These are phyloP conservation scores for Andrena haemorrhoa DNA, from an alignment of 2,888 invertebrate species.

Conservation along the genomic window DNA sequence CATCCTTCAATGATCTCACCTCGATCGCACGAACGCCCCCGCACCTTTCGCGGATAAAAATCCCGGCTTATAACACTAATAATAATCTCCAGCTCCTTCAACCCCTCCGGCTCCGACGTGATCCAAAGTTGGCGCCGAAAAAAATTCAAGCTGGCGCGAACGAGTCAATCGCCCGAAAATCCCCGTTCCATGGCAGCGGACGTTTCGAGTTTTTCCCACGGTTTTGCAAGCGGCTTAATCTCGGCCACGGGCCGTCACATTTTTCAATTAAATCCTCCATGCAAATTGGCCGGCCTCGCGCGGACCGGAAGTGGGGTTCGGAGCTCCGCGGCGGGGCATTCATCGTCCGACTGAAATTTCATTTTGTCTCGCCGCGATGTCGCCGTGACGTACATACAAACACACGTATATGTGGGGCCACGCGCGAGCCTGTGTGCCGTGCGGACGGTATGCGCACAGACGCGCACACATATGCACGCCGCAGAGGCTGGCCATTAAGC, in stretches of 20 bases:
- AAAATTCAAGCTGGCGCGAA: conserved; percentile 3
- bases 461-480: background rate
- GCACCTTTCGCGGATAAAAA: too few species aligned
- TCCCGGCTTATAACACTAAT: too few species aligned
- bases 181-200: conserved; percentile 16
- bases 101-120: too few species aligned
- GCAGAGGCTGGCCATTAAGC: conserved; percentile 51
- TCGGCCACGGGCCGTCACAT: conserved; percentile 64
- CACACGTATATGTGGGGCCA: conserved; percentile 7
- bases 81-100: too few species aligned
- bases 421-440: background rate
- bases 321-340: conserved; percentile 51
- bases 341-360: conserved; percentile 71
- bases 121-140: background rate
- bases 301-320: conserved; percentile 31
- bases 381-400: conserved; percentile 48
- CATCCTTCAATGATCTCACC: background rate
- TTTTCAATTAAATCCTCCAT: conserved; percentile 78
- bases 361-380: conserved; percentile 68
- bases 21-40: background rate
- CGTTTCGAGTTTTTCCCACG: conserved; percentile 53
- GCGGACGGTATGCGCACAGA: background rate
- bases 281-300: conserved; percentile 72
- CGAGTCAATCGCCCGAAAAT: conserved; percentile 55
- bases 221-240: conserved; percentile 65